phyloP scores from a whole-genome alignment of 1,140 invertebrate genomes.

The Rhyacophila brunnea region DNA sequence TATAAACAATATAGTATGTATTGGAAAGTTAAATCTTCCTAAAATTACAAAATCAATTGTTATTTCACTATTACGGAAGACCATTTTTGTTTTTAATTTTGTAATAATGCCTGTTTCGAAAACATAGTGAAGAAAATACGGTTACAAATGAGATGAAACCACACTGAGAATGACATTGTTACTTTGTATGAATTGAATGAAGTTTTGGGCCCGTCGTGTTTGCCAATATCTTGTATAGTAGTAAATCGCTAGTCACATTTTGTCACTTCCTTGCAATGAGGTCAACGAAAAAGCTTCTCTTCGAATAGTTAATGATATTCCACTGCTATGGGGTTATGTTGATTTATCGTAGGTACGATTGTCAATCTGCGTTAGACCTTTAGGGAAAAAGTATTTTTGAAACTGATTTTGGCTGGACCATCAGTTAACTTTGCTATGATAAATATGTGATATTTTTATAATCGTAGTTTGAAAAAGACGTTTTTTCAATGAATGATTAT shows the following conservation, averaged over 20 bases:
- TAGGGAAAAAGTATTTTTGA: conserved; percentile 36
- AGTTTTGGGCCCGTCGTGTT: too few relatives aligned
- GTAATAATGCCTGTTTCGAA: too few relatives aligned
- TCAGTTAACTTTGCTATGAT: conserved; percentile 34
- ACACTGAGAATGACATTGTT: too few relatives aligned
- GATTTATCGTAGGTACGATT: conserved; percentile 24
- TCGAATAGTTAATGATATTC: conserved; percentile 26
- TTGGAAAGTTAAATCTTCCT: too few relatives aligned
- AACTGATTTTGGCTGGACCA: conserved; percentile 36
- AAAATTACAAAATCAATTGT: too few relatives aligned
- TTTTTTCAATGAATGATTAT: conserved; percentile 35
- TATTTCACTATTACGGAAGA: too few relatives aligned
- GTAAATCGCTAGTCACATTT: conserved; percentile 28
- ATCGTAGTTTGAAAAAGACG: conserved; percentile 33
- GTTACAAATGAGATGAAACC: too few relatives aligned
- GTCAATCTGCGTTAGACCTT: conserved; percentile 27
- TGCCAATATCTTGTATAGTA: not conserved
- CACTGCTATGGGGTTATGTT: conserved; percentile 29
- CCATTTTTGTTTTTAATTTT: too few relatives aligned
- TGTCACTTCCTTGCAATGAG: not conserved
- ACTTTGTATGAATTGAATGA: too few relatives aligned
- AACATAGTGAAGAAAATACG: too few relatives aligned
- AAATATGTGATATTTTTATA: conserved; percentile 38
- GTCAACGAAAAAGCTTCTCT: conserved; percentile 24
- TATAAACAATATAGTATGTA: too few relatives aligned